Base-by-base conservation (phyloP, 2,797 vertebrate species). In the Notoglanidium macrostoma region DNA sequence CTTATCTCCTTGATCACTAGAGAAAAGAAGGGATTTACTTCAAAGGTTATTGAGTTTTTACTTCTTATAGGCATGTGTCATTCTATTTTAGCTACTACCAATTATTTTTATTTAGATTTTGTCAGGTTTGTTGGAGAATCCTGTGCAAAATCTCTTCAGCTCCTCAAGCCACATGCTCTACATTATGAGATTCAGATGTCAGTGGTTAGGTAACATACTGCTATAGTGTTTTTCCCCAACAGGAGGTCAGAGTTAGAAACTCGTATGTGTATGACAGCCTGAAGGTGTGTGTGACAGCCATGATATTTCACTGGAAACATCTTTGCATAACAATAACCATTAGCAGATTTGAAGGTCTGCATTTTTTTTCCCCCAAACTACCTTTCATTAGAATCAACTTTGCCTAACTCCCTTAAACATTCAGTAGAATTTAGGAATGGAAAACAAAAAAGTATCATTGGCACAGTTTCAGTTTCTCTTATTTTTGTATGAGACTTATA, bases 251-350 rank as follows among this genome's bases (percentile, higher is more conserved):
- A 83, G 57, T 87, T 55, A 14, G 15, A 54, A 83, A 54, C 32
- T 57, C 23, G 46, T 5, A 46, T 83, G 72, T 77, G 46, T 77
- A 83, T 40, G 57, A 87, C n/a, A 40, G 67, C 79, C 86, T 83
- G 49, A 72, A 67, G 85, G 19, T 40, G 40, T 40, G 40, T 40
- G 3, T 40, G 40, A 40, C 40, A 40, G 40, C 40, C 40, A 35
- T 57, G 77, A 40, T 76, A 44, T 80, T 80, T 59, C 0, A 81
- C 21, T 57, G 17, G 29, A 78, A 57, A 23, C 77, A 8, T 44
- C 6, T 80, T 44, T 44, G 11, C 55, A n/a, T 49, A 74, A 74
- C 44, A 11, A 23, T 40, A 40, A 72, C 68, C 55, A 55, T 23
- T 40, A 40, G 29, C 3, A 61, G 21, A 26, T 44, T 19, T 57